Evolutionary conservation across 2,113 vertebrate species (phyloP).

Genomic region (Bubalus kerabau): DNA sequence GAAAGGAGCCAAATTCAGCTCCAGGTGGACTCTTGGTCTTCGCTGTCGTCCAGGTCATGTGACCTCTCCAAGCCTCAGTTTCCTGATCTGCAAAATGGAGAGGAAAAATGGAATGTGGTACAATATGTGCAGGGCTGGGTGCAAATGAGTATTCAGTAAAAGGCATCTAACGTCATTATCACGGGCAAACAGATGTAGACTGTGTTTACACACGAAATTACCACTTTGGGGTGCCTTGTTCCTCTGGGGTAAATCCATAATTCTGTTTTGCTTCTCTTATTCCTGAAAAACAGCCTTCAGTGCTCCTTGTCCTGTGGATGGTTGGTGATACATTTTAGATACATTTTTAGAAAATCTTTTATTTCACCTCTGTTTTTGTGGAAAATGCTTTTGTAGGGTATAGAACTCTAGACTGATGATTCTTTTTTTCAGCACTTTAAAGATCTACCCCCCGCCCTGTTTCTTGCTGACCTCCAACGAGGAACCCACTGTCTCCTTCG

Average conservation of each 20-base stretch:
- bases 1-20: background rate
- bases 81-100: background rate
- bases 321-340: no score
- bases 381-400: rapidly evolving
- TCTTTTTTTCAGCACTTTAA: rapidly evolving
- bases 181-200: no score
- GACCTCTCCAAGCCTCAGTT: background rate
- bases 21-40: rapidly evolving
- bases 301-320: rapidly evolving
- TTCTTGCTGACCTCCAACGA: rapidly evolving
- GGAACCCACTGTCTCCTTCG: rapidly evolving
- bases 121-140: rapidly evolving
- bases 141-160: rapidly evolving
- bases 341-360: background rate
- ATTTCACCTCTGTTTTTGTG: background rate
- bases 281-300: background rate
- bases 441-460: rapidly evolving
- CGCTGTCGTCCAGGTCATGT: rapidly evolving
- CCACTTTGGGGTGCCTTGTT: background rate
- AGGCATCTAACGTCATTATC: rapidly evolving
- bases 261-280: rapidly evolving
- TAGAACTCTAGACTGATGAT: rapidly evolving
- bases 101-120: rapidly evolving
- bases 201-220: no score
- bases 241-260: rapidly evolving